Conservation (phyloP, 2,113 vertebrate genomes). For the Actenoides hombroni region DNA sequence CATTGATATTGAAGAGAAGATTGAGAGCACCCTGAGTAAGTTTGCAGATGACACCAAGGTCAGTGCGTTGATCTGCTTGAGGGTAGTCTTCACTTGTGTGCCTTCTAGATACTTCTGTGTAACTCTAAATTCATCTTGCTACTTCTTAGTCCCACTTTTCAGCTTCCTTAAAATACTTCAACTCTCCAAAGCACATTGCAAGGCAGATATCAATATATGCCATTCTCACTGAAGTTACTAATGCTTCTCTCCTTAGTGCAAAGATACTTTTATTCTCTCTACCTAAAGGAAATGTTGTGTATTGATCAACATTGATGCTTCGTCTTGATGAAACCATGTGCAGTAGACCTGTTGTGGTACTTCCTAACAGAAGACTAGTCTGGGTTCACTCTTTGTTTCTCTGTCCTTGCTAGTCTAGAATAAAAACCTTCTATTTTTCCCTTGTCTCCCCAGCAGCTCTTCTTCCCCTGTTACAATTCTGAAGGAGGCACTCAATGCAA, state of each 20-base stretch:
- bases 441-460: neutral
- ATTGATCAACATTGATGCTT: neutral
- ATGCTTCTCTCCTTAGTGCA: neutral
- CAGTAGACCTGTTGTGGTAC: neutral
- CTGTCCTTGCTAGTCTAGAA: neutral
- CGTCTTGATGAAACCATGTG: neutral
- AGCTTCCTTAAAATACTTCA: neutral
- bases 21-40: no score
- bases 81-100: neutral
- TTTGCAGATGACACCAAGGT: no score
- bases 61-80: no score
- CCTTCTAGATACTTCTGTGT: neutral
- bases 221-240: neutral
- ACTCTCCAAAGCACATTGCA: neutral
- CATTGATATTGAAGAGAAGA: no score
- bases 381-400: neutral
- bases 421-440: neutral
- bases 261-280: neutral
- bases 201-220: neutral
- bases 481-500: neutral
- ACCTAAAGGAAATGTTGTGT: neutral
- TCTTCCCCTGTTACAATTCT: neutral
- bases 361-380: neutral
- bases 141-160: neutral
- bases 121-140: neutral